Conservation (phyloP, 2,888 invertebrate genomes). For the Epirrita christyi region DNA sequence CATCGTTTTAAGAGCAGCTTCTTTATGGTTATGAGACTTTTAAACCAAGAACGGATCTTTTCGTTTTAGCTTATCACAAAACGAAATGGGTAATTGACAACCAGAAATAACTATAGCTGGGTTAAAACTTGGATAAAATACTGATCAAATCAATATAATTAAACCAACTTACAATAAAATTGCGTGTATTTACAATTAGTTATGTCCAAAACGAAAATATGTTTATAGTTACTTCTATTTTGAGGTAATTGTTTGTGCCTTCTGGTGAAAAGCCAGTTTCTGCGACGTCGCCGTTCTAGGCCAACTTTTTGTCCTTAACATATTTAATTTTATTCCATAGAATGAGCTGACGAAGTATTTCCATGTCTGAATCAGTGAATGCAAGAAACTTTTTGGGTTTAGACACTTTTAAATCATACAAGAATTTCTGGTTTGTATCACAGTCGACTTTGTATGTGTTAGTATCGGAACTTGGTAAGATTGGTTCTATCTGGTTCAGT, state of each 20-base stretch:
- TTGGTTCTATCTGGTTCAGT: conserved; percentile 44
- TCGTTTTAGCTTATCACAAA: too few relatives aligned
- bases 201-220: too few relatives aligned
- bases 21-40: too few relatives aligned
- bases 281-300: conserved; percentile 1
- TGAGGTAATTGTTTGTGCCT: conserved; percentile 18
- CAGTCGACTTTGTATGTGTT: conserved; percentile 53
- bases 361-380: conserved; percentile 59
- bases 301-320: conserved; percentile 36
- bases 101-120: too few relatives aligned
- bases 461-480: conserved; percentile 41
- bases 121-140: too few relatives aligned
- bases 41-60: too few relatives aligned
- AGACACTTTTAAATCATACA: conserved; percentile 56
- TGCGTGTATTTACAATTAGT: too few relatives aligned
- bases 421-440: conserved; percentile 59
- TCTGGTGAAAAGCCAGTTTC: not conserved
- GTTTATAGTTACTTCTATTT: not conserved
- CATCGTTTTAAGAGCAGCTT: too few relatives aligned
- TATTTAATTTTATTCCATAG: conserved; percentile 35
- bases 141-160: too few relatives aligned
- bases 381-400: conserved; percentile 49
- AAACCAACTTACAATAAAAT: too few relatives aligned
- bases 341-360: conserved; percentile 51
- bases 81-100: too few relatives aligned